phyloP scores from a whole-genome alignment of 2,113 vertebrate genomes.

The Chaetodon trifascialis region DNA sequence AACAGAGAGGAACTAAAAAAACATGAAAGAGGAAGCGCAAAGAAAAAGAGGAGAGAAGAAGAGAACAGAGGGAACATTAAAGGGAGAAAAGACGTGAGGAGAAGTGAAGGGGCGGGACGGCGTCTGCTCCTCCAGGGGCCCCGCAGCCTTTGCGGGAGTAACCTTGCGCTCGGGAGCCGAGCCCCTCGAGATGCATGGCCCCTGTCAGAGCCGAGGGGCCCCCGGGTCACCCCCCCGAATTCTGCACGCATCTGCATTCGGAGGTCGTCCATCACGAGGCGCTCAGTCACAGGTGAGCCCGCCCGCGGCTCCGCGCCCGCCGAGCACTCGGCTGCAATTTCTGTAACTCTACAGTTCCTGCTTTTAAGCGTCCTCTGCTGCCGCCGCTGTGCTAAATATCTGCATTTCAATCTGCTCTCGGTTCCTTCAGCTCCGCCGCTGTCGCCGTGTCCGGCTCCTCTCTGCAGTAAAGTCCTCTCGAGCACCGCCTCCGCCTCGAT shows the following conservation, averaged over 20 bases:
- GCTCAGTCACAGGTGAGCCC: slow-evolving; percentile 48
- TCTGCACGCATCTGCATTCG: slow-evolving; percentile 68
- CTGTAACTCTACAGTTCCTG: slow-evolving; percentile 19
- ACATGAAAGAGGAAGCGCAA: neutral
- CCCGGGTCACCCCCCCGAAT: slow-evolving; percentile 46
- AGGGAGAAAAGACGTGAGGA: neutral
- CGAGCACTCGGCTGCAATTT: slow-evolving; percentile 8
- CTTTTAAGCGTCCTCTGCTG: neutral
- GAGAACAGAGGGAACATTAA: too few species aligned
- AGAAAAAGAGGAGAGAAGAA: neutral
- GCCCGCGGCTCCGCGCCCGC: slow-evolving; percentile 15
- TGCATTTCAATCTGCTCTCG: slow-evolving; percentile 27
- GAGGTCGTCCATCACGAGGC: slow-evolving; percentile 60
- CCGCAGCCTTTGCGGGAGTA: slow-evolving; percentile 37
- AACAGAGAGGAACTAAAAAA: neutral
- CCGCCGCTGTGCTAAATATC: neutral
- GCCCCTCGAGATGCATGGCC: slow-evolving; percentile 72
- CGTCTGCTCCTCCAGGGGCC: slow-evolving; percentile 42
- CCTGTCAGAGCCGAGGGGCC: slow-evolving; percentile 65
- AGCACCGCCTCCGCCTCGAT: neutral
- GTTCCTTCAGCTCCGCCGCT: neutral
- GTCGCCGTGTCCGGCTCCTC: neutral
- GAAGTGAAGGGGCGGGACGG: slow-evolving; percentile 13
- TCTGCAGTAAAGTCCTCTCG: slow-evolving; percentile 17
- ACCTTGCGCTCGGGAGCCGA: slow-evolving; percentile 56